Conservation (phyloP, 1,140 invertebrate genomes). For the Meloidogyne floridensis region DNA sequence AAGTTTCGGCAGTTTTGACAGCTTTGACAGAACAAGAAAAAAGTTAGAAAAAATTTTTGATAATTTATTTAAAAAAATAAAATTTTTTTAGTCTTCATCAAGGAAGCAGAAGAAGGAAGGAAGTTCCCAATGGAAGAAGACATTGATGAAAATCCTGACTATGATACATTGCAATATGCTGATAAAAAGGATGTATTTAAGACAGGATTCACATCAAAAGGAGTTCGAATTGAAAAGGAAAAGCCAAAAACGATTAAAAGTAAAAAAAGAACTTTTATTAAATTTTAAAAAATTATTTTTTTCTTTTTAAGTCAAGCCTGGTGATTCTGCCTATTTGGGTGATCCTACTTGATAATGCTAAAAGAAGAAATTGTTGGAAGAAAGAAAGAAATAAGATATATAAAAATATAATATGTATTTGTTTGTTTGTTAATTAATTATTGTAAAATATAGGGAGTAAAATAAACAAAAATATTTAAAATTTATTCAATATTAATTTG, state of each 20-base stretch:
- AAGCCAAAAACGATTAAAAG: neutral
- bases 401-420: no score
- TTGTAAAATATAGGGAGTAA: no score
- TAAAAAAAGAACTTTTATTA: neutral
- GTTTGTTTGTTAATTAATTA: no score
- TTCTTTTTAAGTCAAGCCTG: neutral
- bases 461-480: neutral
- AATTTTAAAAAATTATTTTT: neutral
- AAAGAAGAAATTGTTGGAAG: no score
- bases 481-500: neutral
- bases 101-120: neutral
- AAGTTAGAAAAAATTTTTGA: neutral
- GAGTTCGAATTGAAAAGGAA: neutral
- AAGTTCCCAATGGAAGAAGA: conserved; percentile 6
- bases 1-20: neutral
- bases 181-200: conserved; percentile 7
- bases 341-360: no score
- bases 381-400: no score
- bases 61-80: neutral
- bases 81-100: neutral
- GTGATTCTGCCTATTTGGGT: conserved; percentile 7
- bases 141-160: neutral
- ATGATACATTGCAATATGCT: conserved; percentile 5
- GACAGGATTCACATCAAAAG: neutral
- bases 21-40: neutral